These are phyloP conservation scores for Darevskia mixta DNA, from an alignment of 2,797 vertebrate genomes.

Conservation along the genomic window DNA sequence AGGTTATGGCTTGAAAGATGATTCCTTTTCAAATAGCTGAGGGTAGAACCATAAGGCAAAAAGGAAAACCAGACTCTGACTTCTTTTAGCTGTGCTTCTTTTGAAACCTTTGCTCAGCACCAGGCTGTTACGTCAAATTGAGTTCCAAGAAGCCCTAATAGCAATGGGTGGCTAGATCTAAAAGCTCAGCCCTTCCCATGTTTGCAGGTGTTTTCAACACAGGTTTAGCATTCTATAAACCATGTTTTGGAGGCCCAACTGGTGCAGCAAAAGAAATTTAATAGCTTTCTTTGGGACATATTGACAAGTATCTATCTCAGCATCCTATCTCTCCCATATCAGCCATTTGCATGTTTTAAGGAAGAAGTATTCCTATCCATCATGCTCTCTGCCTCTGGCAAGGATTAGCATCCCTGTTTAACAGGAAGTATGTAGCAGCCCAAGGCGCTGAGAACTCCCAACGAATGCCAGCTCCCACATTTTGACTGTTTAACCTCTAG, in stretches of 20 bases:
- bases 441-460: not conserved
- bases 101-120: fast-evolving
- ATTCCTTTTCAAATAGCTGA: constrained; percentile 26
- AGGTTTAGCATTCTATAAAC: not conserved
- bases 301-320: not conserved
- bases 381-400: not conserved
- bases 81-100: not conserved
- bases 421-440: not conserved
- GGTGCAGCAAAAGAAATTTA: not conserved
- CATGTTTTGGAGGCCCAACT: not conserved
- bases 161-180: not conserved
- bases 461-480: not conserved
- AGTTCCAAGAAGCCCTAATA: not conserved
- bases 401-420: not conserved
- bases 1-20: constrained; percentile 1
- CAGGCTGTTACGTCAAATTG: not conserved
- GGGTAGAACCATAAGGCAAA: not conserved
- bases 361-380: not conserved
- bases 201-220: not conserved
- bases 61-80: not conserved
- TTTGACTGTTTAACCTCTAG: not conserved
- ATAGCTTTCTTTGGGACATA: not conserved
- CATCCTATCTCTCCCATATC: not conserved
- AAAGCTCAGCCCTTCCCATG: not conserved
- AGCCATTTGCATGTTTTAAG: not conserved